A percentile compares a stretch with the other conserved stretches of the same genome.
Conservation (phyloP, 1,140 invertebrate genomes). For the Hydropsyche tenuis region DNA sequence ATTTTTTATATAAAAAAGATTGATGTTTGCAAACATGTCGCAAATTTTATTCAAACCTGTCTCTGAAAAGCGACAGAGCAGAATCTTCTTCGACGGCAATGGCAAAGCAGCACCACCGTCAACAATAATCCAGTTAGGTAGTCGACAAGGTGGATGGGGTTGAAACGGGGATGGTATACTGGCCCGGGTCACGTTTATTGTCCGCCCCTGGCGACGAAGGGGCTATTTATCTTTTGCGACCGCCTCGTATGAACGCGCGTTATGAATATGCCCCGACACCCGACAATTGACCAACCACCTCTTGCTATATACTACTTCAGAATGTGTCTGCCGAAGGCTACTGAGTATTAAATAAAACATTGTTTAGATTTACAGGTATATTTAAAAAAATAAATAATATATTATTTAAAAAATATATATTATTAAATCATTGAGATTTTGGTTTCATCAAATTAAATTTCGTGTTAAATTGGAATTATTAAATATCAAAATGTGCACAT, state of each 20-base stretch:
- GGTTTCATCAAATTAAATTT: not conserved
- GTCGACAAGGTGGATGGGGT: conserved; percentile 1
- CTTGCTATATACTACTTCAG: too few species aligned
- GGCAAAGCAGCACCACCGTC: not conserved
- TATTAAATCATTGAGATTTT: not conserved
- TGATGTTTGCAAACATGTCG: too few species aligned
- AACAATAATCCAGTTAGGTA: conserved; percentile 47
- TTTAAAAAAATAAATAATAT: too few species aligned
- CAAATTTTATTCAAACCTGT: too few species aligned
- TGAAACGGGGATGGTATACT: not conserved
- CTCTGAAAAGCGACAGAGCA: not conserved
- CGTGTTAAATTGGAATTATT: not conserved
- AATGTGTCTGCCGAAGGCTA: too few species aligned
- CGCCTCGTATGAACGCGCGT: conserved; percentile 47
- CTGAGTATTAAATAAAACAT: too few species aligned
- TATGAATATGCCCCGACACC: conserved; percentile 45
- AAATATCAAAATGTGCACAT: not conserved
- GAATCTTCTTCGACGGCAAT: not conserved
- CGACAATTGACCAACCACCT: conserved; percentile 22
- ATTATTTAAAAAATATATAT: too few species aligned
- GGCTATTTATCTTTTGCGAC: conserved; percentile 49
- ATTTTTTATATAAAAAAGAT: not conserved
- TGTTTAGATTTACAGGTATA: too few species aligned
- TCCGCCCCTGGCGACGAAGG: conserved; percentile 46
- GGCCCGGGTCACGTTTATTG: conserved; percentile 46